Percentiles rank a stretch among this genome's conserved stretches.
phyloP scores from a whole-genome alignment of 2,113 vertebrate genomes.

The Ailuropoda melanoleuca region DNA sequence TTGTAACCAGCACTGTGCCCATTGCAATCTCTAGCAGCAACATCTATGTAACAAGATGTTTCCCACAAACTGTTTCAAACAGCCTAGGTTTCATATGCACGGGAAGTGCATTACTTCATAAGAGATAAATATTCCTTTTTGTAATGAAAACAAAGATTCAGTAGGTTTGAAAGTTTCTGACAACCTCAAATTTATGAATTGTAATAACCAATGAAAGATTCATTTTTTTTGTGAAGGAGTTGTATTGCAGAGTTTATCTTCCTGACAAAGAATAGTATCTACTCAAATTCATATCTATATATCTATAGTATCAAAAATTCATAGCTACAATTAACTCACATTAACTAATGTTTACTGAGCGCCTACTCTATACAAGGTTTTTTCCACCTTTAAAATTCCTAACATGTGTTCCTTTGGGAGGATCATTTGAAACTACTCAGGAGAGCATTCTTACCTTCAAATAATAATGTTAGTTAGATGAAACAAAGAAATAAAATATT shows the following conservation, averaged over 20 bases:
- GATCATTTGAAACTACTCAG: background rate
- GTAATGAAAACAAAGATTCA: background rate
- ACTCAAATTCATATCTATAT: background rate
- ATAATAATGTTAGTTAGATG: background rate
- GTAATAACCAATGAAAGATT: background rate
- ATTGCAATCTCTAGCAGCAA: background rate
- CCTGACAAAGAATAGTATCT: background rate
- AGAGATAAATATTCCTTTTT: background rate
- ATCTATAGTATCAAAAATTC: too few relatives aligned
- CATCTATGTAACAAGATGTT: background rate
- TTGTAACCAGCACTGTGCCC: background rate
- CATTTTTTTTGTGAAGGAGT: background rate
- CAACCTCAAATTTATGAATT: background rate
- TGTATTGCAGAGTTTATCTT: background rate
- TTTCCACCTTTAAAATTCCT: background rate
- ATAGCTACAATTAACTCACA: background rate
- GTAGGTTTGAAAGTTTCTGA: background rate
- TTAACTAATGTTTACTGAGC: background rate
- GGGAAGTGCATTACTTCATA: background rate
- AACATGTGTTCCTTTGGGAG: background rate
- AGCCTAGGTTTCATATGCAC: background rate
- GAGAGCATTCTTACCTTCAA: background rate
- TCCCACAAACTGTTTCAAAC: background rate
- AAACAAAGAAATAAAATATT: background rate
- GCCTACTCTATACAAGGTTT: background rate